Conservation (phyloP, 2,797 vertebrate genomes). For the Spinus olivaceus region DNA sequence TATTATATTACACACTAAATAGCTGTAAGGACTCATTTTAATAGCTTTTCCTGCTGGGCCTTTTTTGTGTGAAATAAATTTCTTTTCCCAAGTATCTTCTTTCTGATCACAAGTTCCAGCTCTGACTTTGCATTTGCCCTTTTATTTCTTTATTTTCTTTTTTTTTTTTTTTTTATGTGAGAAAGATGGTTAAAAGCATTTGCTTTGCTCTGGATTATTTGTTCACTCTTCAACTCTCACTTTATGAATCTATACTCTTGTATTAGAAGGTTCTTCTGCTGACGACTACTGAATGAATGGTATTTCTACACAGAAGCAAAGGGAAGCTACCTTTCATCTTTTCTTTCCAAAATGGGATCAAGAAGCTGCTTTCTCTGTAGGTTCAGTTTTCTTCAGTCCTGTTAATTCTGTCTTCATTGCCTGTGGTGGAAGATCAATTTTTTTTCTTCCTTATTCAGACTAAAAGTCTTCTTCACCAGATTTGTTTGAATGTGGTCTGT, state of each 20-base stretch:
- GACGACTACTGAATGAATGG: background rate
- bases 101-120: background rate
- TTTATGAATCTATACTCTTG: background rate
- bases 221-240: background rate
- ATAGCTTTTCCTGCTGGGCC: background rate
- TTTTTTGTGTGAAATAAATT: background rate
- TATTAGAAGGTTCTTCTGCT: background rate
- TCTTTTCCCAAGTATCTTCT: background rate
- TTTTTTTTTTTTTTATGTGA: background rate
- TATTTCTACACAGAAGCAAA: background rate
- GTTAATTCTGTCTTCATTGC: background rate
- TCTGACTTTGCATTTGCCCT: background rate
- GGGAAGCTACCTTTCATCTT: background rate
- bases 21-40: background rate
- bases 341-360: background rate
- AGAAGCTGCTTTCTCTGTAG: background rate
- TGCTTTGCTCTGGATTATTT: background rate
- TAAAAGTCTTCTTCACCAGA: background rate
- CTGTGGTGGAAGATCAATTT: background rate
- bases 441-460: background rate
- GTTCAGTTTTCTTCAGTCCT: background rate
- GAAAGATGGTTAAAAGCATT: background rate
- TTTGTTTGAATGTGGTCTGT: background rate
- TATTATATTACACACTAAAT: background rate
- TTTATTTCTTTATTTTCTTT: background rate